phyloP scores from a whole-genome alignment of 92 coral and sea anemone genomes.

The Heliopora coerulea region DNA sequence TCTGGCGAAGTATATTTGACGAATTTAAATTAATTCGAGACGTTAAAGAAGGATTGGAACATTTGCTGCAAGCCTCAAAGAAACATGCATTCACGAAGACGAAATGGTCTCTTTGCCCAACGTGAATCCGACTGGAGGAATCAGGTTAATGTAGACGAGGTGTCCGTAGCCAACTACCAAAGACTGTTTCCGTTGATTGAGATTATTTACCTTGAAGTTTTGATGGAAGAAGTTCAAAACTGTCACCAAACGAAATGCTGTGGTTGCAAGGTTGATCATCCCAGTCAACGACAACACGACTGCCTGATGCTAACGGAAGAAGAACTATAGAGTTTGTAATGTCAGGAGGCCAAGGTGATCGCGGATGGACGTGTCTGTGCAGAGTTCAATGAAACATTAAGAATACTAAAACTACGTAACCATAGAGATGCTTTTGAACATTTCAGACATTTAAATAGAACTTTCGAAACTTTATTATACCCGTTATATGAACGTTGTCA shows the following conservation, averaged over 20 bases:
- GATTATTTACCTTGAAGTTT: background rate
- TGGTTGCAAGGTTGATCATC: constrained; percentile 9
- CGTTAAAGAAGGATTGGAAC: too few species aligned
- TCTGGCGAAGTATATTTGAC: too few species aligned
- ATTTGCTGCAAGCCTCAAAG: too few species aligned
- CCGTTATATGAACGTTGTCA: too few species aligned
- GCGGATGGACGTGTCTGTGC: too few species aligned
- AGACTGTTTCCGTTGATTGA: background rate
- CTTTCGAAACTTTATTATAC: background rate
- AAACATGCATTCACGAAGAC: too few species aligned
- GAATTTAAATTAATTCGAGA: too few species aligned
- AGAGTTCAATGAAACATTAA: too few species aligned
- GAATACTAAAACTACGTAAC: background rate
- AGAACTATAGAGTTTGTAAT: background rate
- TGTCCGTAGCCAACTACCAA: background rate
- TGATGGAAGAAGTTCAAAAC: background rate
- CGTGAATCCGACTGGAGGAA: background rate
- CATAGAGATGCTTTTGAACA: constrained; percentile 1
- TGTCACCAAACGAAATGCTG: background rate
- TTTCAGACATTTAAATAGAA: background rate
- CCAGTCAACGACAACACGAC: constrained; percentile 6
- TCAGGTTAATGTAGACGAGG: background rate
- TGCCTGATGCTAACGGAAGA: constrained; percentile 5
- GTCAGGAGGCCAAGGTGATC: background rate
- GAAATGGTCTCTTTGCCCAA: too few species aligned